phyloP scores from a whole-genome alignment of 2,797 vertebrate species.

The Microcaecilia unicolor region DNA sequence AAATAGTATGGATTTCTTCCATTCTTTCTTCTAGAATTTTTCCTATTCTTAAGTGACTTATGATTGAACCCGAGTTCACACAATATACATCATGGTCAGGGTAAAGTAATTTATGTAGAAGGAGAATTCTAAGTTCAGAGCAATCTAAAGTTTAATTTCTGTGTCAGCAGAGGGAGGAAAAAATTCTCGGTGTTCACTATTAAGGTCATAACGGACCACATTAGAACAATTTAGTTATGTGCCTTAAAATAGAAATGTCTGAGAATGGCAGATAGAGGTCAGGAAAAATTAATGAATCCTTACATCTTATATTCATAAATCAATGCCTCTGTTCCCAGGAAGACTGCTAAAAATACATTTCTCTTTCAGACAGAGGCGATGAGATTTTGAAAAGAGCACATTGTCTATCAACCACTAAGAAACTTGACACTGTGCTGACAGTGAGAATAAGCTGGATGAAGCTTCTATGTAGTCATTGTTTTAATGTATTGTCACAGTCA shows the following conservation, averaged over 20 bases:
- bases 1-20: too few relatives aligned
- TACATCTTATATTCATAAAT: slow-evolving; percentile 60
- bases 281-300: slow-evolving; percentile 51
- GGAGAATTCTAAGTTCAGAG: slow-evolving; percentile 8
- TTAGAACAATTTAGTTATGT: slow-evolving; percentile 52
- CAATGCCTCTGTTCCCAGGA: slow-evolving; percentile 44
- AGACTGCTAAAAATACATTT: slow-evolving; percentile 58
- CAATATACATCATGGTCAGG: not conserved
- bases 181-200: slow-evolving; percentile 18
- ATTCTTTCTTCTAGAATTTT: too few relatives aligned
- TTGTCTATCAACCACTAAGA: slow-evolving; percentile 25
- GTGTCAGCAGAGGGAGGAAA: slow-evolving; percentile 1
- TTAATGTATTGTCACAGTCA: too few relatives aligned
- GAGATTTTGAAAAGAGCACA: slow-evolving; percentile 34
- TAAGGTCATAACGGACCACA: slow-evolving; percentile 48
- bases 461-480: slow-evolving; percentile 2
- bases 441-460: not conserved
- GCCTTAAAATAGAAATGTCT: slow-evolving; percentile 56
- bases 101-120: slow-evolving; percentile 21
- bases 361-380: slow-evolving; percentile 58
- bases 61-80: slow-evolving; percentile 11
- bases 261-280: slow-evolving; percentile 51
- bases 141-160: slow-evolving; percentile 16
- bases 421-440: slow-evolving; percentile 30
- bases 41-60: slow-evolving; percentile 11